These are phyloP conservation scores for Tiaroga cobitis DNA, from an alignment of 2,797 vertebrate species.

Conservation along the genomic window DNA sequence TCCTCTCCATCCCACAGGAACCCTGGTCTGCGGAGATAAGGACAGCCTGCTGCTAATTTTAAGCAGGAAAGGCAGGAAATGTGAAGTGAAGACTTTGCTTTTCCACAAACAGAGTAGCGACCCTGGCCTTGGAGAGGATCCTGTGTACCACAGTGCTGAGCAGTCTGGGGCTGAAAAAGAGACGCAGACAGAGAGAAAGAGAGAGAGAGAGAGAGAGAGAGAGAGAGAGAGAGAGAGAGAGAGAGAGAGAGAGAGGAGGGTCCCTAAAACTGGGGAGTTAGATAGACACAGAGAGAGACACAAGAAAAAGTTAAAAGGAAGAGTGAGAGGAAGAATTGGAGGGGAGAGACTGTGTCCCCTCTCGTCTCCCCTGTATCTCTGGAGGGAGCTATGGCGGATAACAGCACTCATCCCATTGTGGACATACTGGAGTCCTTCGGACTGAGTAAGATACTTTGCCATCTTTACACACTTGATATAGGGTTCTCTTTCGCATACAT, in stretches of 20 bases:
- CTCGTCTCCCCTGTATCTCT: slow-evolving; percentile 64
- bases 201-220: slow-evolving; percentile 61
- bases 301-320: slow-evolving; percentile 65
- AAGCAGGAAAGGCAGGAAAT: slow-evolving; percentile 94
- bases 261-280: slow-evolving; percentile 25
- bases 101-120: slow-evolving; percentile 83
- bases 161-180: slow-evolving; percentile 63
- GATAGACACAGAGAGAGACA: slow-evolving; percentile 53
- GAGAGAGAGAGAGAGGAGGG: slow-evolving; percentile 36
- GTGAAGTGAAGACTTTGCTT: slow-evolving; percentile 92
- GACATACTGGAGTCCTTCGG: slow-evolving; percentile 85
- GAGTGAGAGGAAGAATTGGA: slow-evolving; percentile 60
- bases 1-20: slow-evolving; percentile 80
- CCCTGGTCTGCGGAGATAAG: slow-evolving; percentile 93
- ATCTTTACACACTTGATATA: slow-evolving; percentile 46
- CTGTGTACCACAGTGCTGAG: slow-evolving; percentile 70
- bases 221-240: slow-evolving; percentile 59
- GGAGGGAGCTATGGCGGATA: slow-evolving; percentile 87
- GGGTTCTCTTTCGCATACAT: slow-evolving; percentile 14
- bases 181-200: slow-evolving; percentile 60
- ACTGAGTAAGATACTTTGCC: slow-evolving; percentile 85
- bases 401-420: slow-evolving; percentile 79
- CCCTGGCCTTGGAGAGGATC: slow-evolving; percentile 69
- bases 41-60: slow-evolving; percentile 90
- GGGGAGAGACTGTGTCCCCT: slow-evolving; percentile 59